These are phyloP conservation scores for Regulus satrapa DNA, from an alignment of 2,113 vertebrate species.

Conservation along the genomic window DNA sequence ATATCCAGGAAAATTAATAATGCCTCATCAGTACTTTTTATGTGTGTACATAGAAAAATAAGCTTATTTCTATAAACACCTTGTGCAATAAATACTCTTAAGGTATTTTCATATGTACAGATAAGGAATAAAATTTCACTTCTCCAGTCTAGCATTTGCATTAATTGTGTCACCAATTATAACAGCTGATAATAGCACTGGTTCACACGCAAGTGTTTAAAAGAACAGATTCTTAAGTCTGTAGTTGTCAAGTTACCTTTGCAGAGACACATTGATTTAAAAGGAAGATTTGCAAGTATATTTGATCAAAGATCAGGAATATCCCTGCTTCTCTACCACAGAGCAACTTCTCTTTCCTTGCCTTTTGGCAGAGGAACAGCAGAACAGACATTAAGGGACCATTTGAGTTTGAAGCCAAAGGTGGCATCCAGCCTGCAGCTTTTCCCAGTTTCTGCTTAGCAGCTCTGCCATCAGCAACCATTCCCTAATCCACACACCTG, in stretches of 20 bases:
- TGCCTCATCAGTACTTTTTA: not conserved
- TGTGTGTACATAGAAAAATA: not conserved
- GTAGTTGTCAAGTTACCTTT: not conserved
- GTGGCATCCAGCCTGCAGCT: not conserved
- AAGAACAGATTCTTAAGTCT: not conserved
- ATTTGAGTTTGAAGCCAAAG: not conserved
- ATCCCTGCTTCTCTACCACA: not conserved
- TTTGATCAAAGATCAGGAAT: not conserved
- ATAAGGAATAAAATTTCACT: not conserved
- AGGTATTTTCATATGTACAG: not conserved
- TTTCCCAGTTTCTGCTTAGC: not conserved
- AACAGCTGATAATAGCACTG: not conserved
- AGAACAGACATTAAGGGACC: not conserved
- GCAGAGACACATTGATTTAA: fast-evolving
- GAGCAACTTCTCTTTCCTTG: not conserved
- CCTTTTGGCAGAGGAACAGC: not conserved
- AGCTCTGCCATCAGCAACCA: not conserved
- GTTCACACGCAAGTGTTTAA: not conserved
- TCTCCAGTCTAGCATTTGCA: not conserved
- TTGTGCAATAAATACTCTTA: not conserved
- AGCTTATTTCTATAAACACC: not conserved
- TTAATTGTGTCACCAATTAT: not conserved
- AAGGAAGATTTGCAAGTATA: not conserved
- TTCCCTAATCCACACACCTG: not conserved
- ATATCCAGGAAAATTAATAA: not conserved